These are phyloP conservation scores for Acropternis orthonyx DNA, from an alignment of 2,797 vertebrate species.

Conservation along the genomic window DNA sequence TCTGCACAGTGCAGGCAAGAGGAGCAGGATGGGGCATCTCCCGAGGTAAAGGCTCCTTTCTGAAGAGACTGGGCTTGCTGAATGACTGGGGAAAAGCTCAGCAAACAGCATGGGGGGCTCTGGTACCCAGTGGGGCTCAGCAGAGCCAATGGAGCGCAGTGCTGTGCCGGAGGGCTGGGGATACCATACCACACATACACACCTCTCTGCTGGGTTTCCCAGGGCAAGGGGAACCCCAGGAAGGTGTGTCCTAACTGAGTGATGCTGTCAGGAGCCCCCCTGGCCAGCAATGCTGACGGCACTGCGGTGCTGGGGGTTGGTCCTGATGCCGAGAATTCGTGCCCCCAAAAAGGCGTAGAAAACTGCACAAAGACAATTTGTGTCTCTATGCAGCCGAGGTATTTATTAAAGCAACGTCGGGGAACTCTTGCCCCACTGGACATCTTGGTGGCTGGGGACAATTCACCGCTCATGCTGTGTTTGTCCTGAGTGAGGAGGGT, in stretches of 20 bases:
- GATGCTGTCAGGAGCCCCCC: background rate
- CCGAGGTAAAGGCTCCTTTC: too few relatives aligned
- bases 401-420: too few relatives aligned
- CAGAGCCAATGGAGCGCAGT: rapidly evolving
- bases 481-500: background rate
- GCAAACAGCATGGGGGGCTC: background rate
- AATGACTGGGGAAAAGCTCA: background rate
- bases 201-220: background rate
- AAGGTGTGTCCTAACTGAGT: background rate
- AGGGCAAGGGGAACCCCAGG: background rate
- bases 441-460: background rate
- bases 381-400: too few relatives aligned
- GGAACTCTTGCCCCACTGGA: too few relatives aligned
- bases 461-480: rapidly evolving
- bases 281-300: rapidly evolving
- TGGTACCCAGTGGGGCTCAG: background rate
- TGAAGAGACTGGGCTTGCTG: background rate
- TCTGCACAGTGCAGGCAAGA: too few relatives aligned
- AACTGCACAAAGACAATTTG: too few relatives aligned
- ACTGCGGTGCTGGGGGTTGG: rapidly evolving
- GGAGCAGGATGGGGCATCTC: too few relatives aligned
- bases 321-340: too few relatives aligned
- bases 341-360: too few relatives aligned
- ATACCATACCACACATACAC: rapidly evolving
- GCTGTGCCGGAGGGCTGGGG: background rate